Percentiles rank a stretch among this genome's conserved stretches.
These are phyloP conservation scores for Rhinichthys osculus DNA, from an alignment of 2,797 vertebrate species.

Conservation along the genomic window DNA sequence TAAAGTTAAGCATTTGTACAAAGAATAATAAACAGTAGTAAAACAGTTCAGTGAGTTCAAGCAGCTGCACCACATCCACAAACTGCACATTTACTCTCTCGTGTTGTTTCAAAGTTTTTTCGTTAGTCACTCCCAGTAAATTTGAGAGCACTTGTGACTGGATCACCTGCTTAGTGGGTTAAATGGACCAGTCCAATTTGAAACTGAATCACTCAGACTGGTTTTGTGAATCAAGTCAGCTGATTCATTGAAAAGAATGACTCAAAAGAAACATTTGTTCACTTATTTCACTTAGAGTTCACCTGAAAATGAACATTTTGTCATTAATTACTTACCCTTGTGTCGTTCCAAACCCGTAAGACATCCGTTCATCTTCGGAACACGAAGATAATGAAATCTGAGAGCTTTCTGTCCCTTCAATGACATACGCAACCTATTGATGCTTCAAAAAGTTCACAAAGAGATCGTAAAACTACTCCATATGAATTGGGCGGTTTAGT, in stretches of 20 bases:
- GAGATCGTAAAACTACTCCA: neutral
- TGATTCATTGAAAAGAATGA: neutral
- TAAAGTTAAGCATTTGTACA: neutral
- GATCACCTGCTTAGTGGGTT: neutral
- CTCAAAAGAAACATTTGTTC: neutral
- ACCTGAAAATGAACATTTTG: neutral
- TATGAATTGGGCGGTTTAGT: neutral
- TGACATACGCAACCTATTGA: neutral
- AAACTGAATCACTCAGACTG: neutral
- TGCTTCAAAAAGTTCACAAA: neutral
- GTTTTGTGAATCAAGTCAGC: neutral
- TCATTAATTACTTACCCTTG: neutral
- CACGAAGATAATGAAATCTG: neutral
- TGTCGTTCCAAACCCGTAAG: neutral
- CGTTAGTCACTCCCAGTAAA: neutral
- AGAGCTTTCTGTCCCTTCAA: neutral
- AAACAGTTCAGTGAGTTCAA: constrained; percentile 8
- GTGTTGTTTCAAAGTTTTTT: neutral
- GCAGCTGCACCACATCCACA: neutral
- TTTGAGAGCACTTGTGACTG: neutral
- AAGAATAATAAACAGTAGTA: constrained; percentile 1
- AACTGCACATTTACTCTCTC: neutral
- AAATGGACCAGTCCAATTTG: neutral
- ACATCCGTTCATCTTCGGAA: neutral
- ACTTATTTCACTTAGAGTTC: neutral